Conservation (phyloP, 2,113 vertebrate genomes). For the Gnathonemus longibarbis region DNA sequence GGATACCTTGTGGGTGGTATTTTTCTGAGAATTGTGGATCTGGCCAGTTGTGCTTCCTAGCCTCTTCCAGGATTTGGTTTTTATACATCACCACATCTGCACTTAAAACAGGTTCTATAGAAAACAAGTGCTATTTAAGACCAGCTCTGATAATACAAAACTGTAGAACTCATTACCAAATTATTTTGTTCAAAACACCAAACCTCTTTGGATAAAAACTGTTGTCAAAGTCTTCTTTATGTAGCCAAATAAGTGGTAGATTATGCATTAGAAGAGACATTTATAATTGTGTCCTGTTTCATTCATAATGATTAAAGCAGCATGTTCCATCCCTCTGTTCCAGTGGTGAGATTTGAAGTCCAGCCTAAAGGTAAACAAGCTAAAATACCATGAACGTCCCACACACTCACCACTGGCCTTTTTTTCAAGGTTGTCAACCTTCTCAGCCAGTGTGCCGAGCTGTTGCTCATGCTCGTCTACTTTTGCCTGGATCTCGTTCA, state of each 20-base stretch:
- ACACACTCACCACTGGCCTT: conserved; percentile 29
- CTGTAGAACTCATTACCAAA: neutral
- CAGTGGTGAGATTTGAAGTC: neutral
- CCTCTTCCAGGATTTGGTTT: conserved; percentile 39
- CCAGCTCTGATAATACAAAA: neutral
- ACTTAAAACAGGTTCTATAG: conserved; percentile 30
- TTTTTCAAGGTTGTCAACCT: conserved; percentile 34
- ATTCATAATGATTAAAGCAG: neutral
- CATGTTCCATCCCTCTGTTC: neutral
- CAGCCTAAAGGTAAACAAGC: neutral
- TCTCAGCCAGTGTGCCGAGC: conserved; percentile 23
- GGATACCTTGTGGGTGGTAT: conserved; percentile 27
- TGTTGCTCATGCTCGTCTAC: conserved; percentile 36
- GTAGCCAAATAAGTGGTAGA: neutral
- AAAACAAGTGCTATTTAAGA: neutral
- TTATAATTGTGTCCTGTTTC: neutral
- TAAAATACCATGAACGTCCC: neutral
- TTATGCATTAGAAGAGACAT: neutral
- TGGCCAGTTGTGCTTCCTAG: conserved; percentile 27
- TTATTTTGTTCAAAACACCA: neutral
- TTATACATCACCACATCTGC: conserved; percentile 26
- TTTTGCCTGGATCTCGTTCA: conserved; percentile 30
- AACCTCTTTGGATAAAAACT: neutral
- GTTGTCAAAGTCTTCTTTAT: neutral
- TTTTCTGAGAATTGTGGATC: conserved; percentile 31